phyloP scores from a whole-genome alignment of 2,888 invertebrate species.

The Ctena decussata region DNA sequence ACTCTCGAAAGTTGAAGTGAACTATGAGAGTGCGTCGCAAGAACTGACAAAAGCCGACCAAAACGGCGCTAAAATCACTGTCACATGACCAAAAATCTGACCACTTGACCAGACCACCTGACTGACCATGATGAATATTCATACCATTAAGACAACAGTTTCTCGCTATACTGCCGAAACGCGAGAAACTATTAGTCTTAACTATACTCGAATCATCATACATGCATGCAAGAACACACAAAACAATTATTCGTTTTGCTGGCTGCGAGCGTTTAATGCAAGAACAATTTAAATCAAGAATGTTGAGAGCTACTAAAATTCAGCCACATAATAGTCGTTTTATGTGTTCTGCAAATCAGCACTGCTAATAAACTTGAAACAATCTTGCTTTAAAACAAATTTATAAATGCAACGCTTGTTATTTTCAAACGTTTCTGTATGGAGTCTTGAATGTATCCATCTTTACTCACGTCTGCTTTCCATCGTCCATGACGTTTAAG shows the following conservation, averaged over 20 bases:
- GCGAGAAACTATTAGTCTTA: conserved; percentile 7
- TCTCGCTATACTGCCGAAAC: conserved; percentile 1
- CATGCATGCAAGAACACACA: background rate
- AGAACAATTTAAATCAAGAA: background rate
- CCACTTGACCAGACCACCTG: background rate
- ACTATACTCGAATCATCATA: background rate
- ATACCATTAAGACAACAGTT: background rate
- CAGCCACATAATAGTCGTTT: background rate
- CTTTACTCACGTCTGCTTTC: conserved; percentile 14
- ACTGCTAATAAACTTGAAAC: background rate
- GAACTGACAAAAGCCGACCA: too few relatives aligned
- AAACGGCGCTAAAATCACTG: background rate
- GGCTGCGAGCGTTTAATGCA: conserved; percentile 4
- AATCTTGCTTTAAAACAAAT: background rate
- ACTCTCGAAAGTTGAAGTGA: background rate
- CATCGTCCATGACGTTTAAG: conserved; percentile 29
- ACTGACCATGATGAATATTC: background rate
- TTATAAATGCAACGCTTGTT: background rate
- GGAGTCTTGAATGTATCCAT: conserved; percentile 21
- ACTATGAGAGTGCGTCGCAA: too few relatives aligned
- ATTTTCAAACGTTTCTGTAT: background rate
- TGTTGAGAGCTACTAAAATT: background rate
- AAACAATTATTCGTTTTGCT: background rate
- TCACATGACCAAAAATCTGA: background rate
- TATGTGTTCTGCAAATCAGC: background rate